Evolutionary conservation across 2,797 vertebrate species (phyloP), one percentile per base, ranked within the genome.

Genomic region (Peromyscus attwateri): DNA sequence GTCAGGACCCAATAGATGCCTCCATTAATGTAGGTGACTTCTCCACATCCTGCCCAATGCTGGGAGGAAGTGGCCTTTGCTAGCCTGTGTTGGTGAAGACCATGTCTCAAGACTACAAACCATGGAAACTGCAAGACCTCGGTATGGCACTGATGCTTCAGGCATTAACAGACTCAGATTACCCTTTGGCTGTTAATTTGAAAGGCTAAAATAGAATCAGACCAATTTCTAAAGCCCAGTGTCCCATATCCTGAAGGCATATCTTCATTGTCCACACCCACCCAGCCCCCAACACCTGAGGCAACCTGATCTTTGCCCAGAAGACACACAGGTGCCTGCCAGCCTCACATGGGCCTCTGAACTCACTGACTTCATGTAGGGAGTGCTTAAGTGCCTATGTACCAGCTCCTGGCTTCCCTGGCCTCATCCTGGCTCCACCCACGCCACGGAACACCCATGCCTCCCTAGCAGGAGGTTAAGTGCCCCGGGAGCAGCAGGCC

Each of bases 281-380:
- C 3, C 66, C 34, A 34, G 49, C 10, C 71, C 5, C 49, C 34
- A n/a, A 16, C 34, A 17, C 5, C 14, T 5, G n/a, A 8, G 29
- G 64, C 75, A 89, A 25, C n/a, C 87, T 94, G 91, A 88, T 80
- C 94, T 96, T 90, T 94, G 92, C 87, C 91, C 89, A 13, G 88
- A 57, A 94, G 94, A 95, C 3, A 0, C 1, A 1, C 37, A 92
- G 68, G 95, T 3, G 0, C 84, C 96, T 40, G 43, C 49, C 43
- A 31, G 60, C 81, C 91, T 83, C 88, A 23, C 0, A 0, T 21
- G 62, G 84, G 29, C 55, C 62, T 60, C 49, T 1, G 75, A 57
- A 89, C 64, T 70, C 0, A 0, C 43, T 13, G 55, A 92, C 92
- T 89, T 92, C 92, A 92, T 71, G 60, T 0, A 4, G 21, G 73